These are phyloP conservation scores for Bagarius yarrelli DNA, from an alignment of 2,113 vertebrate species.

Conservation along the genomic window DNA sequence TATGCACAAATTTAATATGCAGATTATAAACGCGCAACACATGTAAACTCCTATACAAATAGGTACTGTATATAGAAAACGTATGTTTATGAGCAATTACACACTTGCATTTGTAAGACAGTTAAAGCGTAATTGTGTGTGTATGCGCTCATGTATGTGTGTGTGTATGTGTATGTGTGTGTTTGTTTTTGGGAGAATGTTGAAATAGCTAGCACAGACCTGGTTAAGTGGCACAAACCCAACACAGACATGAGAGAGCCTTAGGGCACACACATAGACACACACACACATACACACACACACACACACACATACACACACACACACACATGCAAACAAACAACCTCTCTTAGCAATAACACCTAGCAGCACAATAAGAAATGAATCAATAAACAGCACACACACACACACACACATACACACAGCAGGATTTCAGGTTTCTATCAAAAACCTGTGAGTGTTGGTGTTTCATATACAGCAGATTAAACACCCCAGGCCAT, in stretches of 20 bases:
- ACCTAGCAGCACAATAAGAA: constrained; percentile 9
- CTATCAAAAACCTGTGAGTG: neutral
- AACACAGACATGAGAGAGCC: constrained; percentile 65
- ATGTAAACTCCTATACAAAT: neutral
- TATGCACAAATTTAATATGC: neutral
- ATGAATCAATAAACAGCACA: constrained; percentile 1
- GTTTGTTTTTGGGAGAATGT: constrained; percentile 48
- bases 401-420: neutral
- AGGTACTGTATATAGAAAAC: too few relatives aligned
- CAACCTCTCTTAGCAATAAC: constrained; percentile 3
- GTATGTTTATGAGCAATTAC: too few relatives aligned
- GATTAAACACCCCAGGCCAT: constrained; percentile 2
- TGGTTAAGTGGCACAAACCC: constrained; percentile 69
- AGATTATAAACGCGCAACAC: constrained; percentile 14
- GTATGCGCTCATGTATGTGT: constrained; percentile 23
- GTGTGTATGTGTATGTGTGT: constrained; percentile 12
- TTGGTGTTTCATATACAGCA: neutral
- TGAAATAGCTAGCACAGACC: constrained; percentile 72
- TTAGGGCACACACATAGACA: constrained; percentile 49
- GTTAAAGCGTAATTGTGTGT: constrained; percentile 22
- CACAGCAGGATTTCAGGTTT: neutral
- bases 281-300: constrained; percentile 32
- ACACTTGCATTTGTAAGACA: too few relatives aligned
- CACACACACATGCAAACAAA: constrained; percentile 16
- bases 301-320: neutral